Evolutionary conservation across 2,113 vertebrate genomes (phyloP).

Genomic region (Cairina moschata): DNA sequence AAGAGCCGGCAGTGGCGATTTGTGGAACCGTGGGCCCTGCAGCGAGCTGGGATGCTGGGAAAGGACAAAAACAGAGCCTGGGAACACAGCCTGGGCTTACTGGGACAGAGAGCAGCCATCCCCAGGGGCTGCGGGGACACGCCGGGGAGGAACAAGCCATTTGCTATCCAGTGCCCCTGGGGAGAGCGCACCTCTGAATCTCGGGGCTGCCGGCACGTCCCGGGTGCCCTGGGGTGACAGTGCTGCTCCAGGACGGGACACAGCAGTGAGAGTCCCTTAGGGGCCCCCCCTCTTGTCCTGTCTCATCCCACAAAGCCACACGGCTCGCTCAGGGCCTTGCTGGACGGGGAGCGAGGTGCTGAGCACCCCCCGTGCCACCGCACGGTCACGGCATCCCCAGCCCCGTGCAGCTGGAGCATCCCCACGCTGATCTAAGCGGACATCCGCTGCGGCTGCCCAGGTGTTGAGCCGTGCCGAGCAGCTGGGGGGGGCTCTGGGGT

Average conservation of each 20-base stretch:
- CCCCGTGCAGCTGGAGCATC: background rate
- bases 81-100: background rate
- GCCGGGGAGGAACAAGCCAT: rapidly evolving
- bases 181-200: background rate
- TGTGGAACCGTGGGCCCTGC: background rate
- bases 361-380: background rate
- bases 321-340: rapidly evolving
- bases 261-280: rapidly evolving
- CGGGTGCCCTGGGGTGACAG: rapidly evolving
- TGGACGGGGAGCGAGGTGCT: background rate
- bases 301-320: background rate
- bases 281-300: background rate
- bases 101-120: background rate
- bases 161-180: background rate
- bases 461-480: background rate
- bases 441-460: background rate
- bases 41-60: background rate
- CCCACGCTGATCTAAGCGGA: slow-evolving; percentile 18
- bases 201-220: rapidly evolving
- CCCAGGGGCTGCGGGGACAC: background rate
- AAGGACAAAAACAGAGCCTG: slow-evolving; percentile 18
- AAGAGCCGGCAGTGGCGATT: background rate
- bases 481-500: background rate
- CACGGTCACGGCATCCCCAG: background rate
- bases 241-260: rapidly evolving